phyloP scores from a whole-genome alignment of 2,113 vertebrate species.

The Eulemur rufifrons region DNA sequence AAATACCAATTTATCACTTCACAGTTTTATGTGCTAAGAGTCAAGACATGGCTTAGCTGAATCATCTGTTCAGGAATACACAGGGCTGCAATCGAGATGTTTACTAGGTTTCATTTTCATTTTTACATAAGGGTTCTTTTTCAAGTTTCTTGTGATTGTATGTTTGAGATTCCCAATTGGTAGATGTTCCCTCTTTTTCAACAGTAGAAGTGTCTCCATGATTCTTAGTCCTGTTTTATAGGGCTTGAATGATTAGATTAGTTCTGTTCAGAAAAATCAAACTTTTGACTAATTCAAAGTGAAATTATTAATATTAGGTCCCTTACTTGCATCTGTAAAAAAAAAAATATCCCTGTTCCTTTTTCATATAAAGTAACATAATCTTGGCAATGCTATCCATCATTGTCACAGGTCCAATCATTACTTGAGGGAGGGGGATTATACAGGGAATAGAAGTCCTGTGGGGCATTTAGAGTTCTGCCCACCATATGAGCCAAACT shows the following conservation, averaged over 20 bases:
- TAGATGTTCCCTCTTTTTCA: neutral
- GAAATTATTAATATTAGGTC: neutral
- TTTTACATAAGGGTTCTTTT: neutral
- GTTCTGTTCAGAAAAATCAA: neutral
- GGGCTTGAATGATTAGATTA: neutral
- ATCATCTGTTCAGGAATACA: neutral
- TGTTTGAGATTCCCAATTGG: neutral
- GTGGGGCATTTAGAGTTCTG: neutral
- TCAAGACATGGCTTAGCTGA: neutral
- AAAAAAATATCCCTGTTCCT: neutral
- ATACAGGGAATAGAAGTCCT: neutral
- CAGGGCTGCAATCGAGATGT: neutral
- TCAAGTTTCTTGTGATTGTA: neutral
- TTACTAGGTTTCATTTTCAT: neutral
- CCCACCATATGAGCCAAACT: accelerated
- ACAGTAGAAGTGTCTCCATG: neutral
- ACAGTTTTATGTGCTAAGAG: neutral
- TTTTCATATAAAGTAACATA: neutral
- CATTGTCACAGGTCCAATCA: neutral
- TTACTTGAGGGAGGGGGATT: neutral
- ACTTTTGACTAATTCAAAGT: neutral
- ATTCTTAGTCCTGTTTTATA: neutral
- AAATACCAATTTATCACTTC: neutral
- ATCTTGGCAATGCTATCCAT: neutral
- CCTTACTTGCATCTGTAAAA: neutral